Conservation (phyloP, 2,113 vertebrate species). For the Pituophis catenifer region DNA sequence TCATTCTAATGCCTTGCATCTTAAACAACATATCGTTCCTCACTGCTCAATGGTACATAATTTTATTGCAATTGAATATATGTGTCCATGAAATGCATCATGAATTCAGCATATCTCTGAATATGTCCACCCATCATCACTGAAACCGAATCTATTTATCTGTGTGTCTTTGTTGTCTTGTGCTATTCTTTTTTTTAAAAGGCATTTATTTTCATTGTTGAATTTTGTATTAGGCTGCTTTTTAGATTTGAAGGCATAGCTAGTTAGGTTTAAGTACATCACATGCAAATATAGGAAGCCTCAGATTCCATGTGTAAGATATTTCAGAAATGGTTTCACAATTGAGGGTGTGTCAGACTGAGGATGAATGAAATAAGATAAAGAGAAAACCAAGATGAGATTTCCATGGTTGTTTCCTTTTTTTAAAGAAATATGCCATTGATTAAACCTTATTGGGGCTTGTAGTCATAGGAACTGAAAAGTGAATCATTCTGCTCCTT, state of each 20-base stretch:
- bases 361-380: background rate
- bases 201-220: background rate
- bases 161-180: background rate
- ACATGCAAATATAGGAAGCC: background rate
- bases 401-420: background rate
- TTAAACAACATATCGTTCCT: background rate
- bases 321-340: background rate
- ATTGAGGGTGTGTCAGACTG: background rate
- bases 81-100: no score
- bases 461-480: background rate
- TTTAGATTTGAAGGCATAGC: background rate
- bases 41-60: background rate
- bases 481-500: background rate
- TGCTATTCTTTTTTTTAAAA: background rate
- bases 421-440: background rate
- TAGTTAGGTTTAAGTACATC: background rate
- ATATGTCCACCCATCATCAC: background rate
- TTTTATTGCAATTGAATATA: background rate
- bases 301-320: background rate
- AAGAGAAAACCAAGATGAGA: background rate
- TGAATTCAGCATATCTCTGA: background rate
- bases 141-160: background rate
- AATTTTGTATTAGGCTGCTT: background rate
- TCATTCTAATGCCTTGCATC: background rate
- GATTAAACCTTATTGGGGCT: background rate